phyloP scores from a whole-genome alignment of 35 echinoderm and acorn worm genomes.

The Lytechinus variegatus region DNA sequence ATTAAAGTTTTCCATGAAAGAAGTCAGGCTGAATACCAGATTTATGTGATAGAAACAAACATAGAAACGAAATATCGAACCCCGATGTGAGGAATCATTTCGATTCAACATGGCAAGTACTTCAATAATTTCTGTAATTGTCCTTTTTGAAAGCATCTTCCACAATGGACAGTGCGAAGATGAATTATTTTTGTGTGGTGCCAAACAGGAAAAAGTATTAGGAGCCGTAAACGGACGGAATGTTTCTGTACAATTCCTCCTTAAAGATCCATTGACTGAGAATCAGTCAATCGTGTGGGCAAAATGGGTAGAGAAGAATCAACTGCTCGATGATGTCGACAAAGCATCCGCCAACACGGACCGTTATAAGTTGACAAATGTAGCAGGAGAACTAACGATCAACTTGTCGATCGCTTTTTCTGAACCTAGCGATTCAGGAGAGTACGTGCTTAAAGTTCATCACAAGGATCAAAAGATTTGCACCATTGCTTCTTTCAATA shows the following conservation, averaged over 20 bases:
- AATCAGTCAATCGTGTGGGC: background rate
- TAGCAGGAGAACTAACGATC: background rate
- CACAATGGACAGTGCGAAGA: background rate
- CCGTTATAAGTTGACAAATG: background rate
- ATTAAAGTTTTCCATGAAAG: too few species aligned
- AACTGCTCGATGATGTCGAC: background rate
- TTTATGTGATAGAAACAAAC: too few species aligned
- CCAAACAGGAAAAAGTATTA: background rate
- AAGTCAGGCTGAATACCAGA: too few species aligned
- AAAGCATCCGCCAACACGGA: background rate
- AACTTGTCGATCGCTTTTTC: background rate
- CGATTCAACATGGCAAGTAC: background rate
- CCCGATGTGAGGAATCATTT: background rate
- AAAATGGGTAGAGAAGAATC: background rate
- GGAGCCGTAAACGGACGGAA: background rate
- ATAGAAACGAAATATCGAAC: too few species aligned
- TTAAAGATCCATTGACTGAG: background rate
- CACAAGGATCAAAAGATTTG: background rate
- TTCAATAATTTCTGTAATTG: background rate
- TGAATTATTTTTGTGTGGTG: background rate
- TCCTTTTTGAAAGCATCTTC: background rate
- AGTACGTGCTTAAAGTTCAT: background rate
- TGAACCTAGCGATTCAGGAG: background rate
- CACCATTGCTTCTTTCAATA: background rate
- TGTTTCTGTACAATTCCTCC: background rate